These are phyloP conservation scores for Delichon dasypus DNA, from an alignment of 2,797 vertebrate genomes.

Conservation along the genomic window DNA sequence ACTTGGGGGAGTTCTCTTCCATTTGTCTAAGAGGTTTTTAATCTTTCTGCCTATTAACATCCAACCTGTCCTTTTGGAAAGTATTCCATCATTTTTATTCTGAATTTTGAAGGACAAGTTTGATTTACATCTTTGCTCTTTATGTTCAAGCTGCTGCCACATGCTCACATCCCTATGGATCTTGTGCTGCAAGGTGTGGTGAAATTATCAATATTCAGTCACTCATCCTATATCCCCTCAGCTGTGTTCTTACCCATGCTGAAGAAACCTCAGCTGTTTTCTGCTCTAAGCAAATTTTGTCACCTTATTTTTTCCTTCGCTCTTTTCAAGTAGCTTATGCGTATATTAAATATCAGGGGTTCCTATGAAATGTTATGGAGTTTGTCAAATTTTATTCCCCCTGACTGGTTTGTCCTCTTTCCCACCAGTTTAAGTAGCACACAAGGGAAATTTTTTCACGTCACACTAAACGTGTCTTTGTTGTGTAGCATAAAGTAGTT, in stretches of 20 bases:
- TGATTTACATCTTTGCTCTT: background rate
- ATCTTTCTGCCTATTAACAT: slow-evolving; percentile 9
- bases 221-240: background rate
- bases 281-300: background rate
- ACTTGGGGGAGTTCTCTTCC: slow-evolving; percentile 13
- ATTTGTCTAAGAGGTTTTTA: slow-evolving; percentile 33
- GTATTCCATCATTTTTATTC: background rate
- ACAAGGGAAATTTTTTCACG: background rate
- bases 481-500: background rate
- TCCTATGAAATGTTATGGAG: background rate
- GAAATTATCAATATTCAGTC: background rate
- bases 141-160: background rate
- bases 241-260: background rate
- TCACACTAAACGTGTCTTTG: background rate
- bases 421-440: background rate
- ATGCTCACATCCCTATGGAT: background rate
- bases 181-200: background rate
- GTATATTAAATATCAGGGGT: background rate
- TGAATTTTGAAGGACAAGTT: background rate
- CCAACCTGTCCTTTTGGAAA: slow-evolving; percentile 31
- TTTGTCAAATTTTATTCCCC: background rate
- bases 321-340: background rate
- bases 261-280: background rate
- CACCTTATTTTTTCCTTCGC: background rate
- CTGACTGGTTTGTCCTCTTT: background rate